phyloP scores from a whole-genome alignment of 2,113 vertebrate genomes.

The Saiga tatarica region DNA sequence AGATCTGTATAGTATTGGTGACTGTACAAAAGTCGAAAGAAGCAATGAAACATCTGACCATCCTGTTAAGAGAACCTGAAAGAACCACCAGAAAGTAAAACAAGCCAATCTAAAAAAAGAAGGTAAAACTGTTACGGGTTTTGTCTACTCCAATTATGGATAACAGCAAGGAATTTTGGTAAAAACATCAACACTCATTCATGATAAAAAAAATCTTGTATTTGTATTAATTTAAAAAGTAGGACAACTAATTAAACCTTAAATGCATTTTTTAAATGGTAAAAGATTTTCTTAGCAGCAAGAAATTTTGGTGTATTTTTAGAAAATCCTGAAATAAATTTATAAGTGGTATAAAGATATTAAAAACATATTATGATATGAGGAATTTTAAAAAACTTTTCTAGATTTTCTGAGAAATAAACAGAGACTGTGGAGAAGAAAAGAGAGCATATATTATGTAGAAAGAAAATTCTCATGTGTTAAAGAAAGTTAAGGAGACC shows the following conservation, averaged over 20 bases:
- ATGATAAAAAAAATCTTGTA: neutral
- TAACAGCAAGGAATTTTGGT: neutral
- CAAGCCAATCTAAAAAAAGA: neutral
- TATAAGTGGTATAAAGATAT: neutral
- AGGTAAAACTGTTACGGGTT: neutral
- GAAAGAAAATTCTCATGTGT: neutral
- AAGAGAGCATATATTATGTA: neutral
- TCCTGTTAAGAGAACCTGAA: neutral
- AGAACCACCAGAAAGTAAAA: neutral
- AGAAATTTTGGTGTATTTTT: neutral
- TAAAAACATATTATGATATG: neutral
- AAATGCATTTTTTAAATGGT: neutral
- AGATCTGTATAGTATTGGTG: neutral
- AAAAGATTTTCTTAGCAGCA: neutral
- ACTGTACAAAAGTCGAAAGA: neutral
- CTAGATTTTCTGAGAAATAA: neutral
- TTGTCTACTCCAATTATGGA: neutral
- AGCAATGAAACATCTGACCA: neutral
- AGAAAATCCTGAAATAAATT: neutral
- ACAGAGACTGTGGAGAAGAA: neutral
- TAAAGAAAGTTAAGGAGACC: neutral
- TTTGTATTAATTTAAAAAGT: neutral
- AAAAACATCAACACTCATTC: neutral
- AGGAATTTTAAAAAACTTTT: neutral
- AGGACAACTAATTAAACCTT: neutral